phyloP scores from a whole-genome alignment of 2,797 vertebrate species.

The Bradypodion ventrale region DNA sequence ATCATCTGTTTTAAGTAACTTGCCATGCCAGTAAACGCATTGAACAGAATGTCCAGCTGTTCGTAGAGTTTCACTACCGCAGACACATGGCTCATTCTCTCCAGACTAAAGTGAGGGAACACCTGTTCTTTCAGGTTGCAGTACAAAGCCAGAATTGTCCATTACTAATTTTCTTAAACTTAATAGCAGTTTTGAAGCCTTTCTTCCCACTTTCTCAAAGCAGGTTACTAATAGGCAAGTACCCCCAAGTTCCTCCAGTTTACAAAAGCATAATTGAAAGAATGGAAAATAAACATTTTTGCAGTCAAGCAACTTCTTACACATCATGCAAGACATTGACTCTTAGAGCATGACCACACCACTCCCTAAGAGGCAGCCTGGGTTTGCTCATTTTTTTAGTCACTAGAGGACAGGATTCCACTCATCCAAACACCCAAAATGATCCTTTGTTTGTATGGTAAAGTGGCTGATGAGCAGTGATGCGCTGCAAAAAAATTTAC shows the following conservation, averaged over 20 bases:
- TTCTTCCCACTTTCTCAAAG: not conserved
- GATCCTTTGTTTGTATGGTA: too few species aligned
- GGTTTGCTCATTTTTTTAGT: too few species aligned
- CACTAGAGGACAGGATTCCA: too few species aligned
- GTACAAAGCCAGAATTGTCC: not conserved
- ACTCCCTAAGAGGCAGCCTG: too few species aligned
- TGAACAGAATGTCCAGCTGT: not conserved
- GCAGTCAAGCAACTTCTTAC: not conserved
- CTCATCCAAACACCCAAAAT: too few species aligned
- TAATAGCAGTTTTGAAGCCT: not conserved
- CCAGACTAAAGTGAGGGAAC: not conserved
- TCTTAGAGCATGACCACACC: too few species aligned
- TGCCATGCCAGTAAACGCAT: not conserved
- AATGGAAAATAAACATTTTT: not conserved
- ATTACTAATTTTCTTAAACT: not conserved
- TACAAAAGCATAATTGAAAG: not conserved
- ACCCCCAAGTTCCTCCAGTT: not conserved
- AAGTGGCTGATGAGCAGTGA: too few species aligned
- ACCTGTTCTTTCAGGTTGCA: not conserved
- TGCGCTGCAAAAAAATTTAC: too few species aligned
- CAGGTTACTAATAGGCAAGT: not conserved
- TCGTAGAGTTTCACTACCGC: not conserved
- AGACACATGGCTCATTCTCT: not conserved
- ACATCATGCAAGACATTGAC: not conserved
- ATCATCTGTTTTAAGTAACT: slow-evolving; percentile 50